Conservation (phyloP, 2,113 vertebrate genomes). For the Falco punctatus region DNA sequence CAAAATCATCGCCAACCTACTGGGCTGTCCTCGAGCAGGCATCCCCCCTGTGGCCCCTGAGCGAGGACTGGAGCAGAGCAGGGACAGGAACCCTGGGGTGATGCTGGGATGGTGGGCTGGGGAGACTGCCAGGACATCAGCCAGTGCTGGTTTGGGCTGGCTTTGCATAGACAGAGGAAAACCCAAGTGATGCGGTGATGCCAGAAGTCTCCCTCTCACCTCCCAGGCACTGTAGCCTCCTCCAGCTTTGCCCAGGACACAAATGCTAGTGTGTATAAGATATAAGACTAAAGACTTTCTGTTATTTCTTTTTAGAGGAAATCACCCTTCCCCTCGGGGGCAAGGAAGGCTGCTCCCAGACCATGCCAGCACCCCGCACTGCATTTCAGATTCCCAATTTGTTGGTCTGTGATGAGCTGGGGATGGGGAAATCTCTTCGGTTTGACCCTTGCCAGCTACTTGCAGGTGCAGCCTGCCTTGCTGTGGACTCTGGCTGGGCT, state of each 20-base stretch:
- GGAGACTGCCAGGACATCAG: not conserved
- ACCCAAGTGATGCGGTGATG: no score
- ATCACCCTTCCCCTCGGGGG: rapidly evolving
- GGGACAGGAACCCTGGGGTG: no score
- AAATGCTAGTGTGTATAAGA: no score
- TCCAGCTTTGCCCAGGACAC: not conserved
- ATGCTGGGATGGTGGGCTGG: not conserved
- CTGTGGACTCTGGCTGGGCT: not conserved
- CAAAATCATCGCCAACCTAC: not conserved
- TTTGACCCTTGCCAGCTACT: not conserved
- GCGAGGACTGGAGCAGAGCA: not conserved
- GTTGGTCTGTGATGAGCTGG: not conserved
- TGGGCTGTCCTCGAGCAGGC: rapidly evolving
- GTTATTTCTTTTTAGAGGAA: not conserved
- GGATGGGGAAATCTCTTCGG: rapidly evolving
- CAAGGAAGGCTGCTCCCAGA: not conserved
- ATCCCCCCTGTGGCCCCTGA: rapidly evolving
- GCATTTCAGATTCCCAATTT: not conserved
- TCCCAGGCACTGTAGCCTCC: not conserved
- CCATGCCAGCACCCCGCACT: not conserved
- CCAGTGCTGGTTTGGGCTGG: not conserved
- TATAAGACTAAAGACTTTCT: not conserved
- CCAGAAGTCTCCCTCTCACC: not conserved
- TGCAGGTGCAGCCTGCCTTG: not conserved
- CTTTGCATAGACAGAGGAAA: not conserved